Conservation (phyloP, 1,140 invertebrate genomes). For the Bombus soroeensis region DNA sequence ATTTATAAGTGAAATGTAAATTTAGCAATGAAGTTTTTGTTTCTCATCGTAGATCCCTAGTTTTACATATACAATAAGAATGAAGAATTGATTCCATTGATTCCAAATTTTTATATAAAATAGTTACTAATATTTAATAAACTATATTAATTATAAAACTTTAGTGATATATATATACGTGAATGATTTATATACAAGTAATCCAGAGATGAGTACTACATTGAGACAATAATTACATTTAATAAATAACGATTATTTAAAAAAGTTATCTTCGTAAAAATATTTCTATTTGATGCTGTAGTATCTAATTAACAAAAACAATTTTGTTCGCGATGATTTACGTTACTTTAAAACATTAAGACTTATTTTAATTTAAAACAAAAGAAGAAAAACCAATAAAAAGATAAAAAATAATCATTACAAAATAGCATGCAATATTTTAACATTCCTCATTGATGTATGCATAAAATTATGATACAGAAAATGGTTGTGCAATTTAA, state of each 20-base stretch:
- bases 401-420: constrained; percentile 2
- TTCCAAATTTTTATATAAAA: not conserved
- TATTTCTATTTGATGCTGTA: not conserved
- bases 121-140: not conserved
- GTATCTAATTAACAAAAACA: not conserved
- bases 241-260: constrained; percentile 6
- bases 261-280: not conserved
- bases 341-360: not conserved
- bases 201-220: not conserved
- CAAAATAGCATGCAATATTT: constrained; percentile 27
- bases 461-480: constrained; percentile 69
- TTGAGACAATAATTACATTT: not conserved
- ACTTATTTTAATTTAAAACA: not conserved
- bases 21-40: not conserved
- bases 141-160: constrained; percentile 13
- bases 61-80: not conserved
- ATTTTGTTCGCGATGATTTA: not conserved
- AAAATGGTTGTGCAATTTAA: constrained; percentile 79
- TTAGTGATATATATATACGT: not conserved
- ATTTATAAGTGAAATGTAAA: constrained; percentile 16
- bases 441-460: constrained; percentile 66
- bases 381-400: not conserved
- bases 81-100: not conserved
- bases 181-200: constrained; percentile 15
- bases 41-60: not conserved